A percentile compares a stretch with the other conserved stretches of the same genome.
These are phyloP conservation scores for Cochlearius cochlearius DNA, from an alignment of 2,113 vertebrate species.

Conservation along the genomic window DNA sequence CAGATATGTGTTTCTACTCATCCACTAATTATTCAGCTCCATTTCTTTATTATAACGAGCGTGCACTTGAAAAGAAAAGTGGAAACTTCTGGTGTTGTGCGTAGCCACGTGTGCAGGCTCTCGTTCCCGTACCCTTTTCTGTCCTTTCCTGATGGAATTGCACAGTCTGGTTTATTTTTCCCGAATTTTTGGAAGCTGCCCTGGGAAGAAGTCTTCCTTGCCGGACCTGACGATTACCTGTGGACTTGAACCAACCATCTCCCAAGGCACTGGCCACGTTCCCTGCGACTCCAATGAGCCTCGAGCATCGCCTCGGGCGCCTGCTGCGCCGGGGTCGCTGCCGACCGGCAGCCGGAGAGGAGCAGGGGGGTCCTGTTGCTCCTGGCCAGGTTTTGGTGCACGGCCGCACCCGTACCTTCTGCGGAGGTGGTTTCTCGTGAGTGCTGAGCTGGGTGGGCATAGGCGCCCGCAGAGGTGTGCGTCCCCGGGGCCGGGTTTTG, in stretches of 20 bases:
- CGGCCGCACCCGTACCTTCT: not conserved
- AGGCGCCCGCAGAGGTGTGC: fast-evolving
- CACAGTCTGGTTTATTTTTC: not conserved
- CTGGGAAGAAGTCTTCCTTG: constrained; percentile 28
- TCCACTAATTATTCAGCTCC: not conserved
- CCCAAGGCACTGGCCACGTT: not conserved
- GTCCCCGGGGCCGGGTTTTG: not conserved
- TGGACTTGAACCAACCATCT: not conserved
- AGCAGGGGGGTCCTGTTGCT: not conserved
- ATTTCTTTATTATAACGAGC: not conserved
- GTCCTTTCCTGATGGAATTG: not conserved
- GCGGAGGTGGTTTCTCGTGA: not conserved
- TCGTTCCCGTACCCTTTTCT: not conserved
- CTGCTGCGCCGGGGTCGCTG: fast-evolving
- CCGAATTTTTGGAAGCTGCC: not conserved
- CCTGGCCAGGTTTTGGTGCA: not conserved
- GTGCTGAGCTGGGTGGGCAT: not conserved
- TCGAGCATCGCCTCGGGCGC: fast-evolving
- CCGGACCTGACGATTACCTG: not conserved
- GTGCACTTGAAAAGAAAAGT: not conserved
- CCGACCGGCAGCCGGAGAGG: fast-evolving
- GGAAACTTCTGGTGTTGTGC: not conserved
- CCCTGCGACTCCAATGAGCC: not conserved
- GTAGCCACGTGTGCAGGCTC: not conserved
- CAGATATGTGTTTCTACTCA: not conserved